Evolutionary conservation across 2,888 invertebrate species (phyloP).

Genomic region (Lasioglossum vierecki): DNA sequence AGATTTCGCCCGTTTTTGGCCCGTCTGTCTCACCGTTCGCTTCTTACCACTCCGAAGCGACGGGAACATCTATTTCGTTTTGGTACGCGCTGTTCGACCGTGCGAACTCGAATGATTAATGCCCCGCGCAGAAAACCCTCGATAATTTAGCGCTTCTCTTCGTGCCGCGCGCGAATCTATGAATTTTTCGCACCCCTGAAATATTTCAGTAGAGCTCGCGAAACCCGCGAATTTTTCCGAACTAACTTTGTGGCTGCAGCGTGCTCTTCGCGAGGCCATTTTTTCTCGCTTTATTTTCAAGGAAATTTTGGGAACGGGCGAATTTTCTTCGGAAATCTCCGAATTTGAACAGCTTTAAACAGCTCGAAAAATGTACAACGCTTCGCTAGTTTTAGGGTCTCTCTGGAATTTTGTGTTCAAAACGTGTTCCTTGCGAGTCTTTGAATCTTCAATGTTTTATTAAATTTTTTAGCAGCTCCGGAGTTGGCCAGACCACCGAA

Average conservation of each 20-base stretch:
- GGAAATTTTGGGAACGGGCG: background rate
- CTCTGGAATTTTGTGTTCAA: background rate
- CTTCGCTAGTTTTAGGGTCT: background rate
- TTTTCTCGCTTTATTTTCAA: background rate
- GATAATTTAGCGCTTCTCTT: background rate
- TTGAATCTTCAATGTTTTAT: background rate
- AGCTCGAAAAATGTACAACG: background rate
- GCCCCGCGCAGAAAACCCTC: background rate
- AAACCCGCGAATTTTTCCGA: background rate
- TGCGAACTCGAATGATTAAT: background rate
- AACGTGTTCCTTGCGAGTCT: background rate
- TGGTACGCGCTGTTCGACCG: background rate
- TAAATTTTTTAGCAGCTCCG: background rate
- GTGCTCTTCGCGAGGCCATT: background rate
- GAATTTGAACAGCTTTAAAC: background rate
- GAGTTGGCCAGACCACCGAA: background rate
- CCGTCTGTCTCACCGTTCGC: background rate
- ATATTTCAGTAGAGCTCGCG: background rate
- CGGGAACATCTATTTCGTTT: conserved; percentile 12
- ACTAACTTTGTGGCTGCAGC: no score
- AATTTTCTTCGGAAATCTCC: background rate
- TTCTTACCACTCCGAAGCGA: background rate
- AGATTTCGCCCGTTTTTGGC: conserved; percentile 9
- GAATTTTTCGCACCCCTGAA: background rate
- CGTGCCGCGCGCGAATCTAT: background rate